Evolutionary conservation across 2,888 invertebrate species (phyloP), one percentile per base, ranked within the genome.

Genomic region (Coremacera marginata): DNA sequence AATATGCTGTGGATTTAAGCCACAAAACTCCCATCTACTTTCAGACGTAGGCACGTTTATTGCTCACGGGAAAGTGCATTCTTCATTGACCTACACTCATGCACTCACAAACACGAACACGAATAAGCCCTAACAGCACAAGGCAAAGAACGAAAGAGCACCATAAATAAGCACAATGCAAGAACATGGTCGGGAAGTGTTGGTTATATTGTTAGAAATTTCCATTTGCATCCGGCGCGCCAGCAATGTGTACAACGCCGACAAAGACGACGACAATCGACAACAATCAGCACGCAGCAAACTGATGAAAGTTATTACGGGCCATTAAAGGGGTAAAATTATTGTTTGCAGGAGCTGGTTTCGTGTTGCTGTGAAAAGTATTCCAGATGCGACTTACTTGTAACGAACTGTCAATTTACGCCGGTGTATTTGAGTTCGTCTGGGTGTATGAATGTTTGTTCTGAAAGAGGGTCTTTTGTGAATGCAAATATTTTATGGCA

Each of bases 301-400:
- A 62, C 76, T 76, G 72, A 75, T 82, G 82, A 82, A 83, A 83
- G 82, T 84, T 84, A 83, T 84, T 84, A 85, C 81, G 80, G 34
- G 80, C 84, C 84, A 85, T 85, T 85, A 19, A 84, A 84, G 83
- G 83, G 84, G 82, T 78, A 82, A 84, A 85, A 84, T 85, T 84
- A 84, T 83, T 85, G 84, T 85, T 84, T 84, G 84, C 84, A 84
- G 84, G 85, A 49, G 82, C 83, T 84, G 83, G 84, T 85, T 84
- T 84, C 84, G 84, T 84, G 84, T 85, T 85, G 49, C 49, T 51
- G 16, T 27, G 52, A 27, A 51, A 34, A 65, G 16, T n/a, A 34
- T 34, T 34, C 31, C 63, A 65, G 34, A 31, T 7, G n/a, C 63
- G 34, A 34, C 63, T 31, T 9, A 37, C 37, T 65, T 65, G 31